These are phyloP conservation scores for Polyommatus iphigenia DNA, from an alignment of 2,888 invertebrate genomes.

Conservation along the genomic window DNA sequence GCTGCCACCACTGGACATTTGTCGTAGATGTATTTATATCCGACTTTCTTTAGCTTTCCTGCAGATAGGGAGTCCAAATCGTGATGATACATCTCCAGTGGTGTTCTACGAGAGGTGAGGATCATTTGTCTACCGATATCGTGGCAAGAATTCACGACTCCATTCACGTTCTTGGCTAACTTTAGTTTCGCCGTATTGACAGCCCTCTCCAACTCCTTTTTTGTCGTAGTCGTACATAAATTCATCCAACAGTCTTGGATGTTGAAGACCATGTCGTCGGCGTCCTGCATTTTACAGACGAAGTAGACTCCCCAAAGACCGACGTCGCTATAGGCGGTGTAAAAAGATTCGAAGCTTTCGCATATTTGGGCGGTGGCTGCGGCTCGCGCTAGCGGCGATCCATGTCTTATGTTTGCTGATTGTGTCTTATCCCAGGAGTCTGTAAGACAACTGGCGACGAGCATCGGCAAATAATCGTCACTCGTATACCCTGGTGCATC, in stretches of 20 bases:
- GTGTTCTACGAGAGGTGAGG: constrained; percentile 50
- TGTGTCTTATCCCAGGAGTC: constrained; percentile 65
- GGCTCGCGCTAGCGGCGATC: constrained; percentile 52
- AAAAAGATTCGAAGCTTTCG: constrained; percentile 66
- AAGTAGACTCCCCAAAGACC: constrained; percentile 76
- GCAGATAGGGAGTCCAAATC: constrained; percentile 37
- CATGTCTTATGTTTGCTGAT: constrained; percentile 53
- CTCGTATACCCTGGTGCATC: constrained; percentile 66
- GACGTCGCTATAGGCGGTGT: constrained; percentile 61
- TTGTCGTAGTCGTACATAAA: constrained; percentile 53
- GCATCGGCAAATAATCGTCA: constrained; percentile 56
- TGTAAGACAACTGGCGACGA: constrained; percentile 58
- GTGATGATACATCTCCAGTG: constrained; percentile 42
- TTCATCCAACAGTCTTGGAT: constrained; percentile 66
- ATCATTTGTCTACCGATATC: constrained; percentile 63
- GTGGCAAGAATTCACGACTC: constrained; percentile 53
- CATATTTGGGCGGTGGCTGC: constrained; percentile 56
- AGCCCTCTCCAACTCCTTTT: constrained; percentile 56
- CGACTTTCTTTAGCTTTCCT: constrained; percentile 43
- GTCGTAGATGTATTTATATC: constrained; percentile 61
- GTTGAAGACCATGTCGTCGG: constrained; percentile 60
- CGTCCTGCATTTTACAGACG: constrained; percentile 50
- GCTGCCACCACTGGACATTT: constrained; percentile 66
- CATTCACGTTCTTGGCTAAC: constrained; percentile 50
- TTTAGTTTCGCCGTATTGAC: constrained; percentile 54